Percentiles rank a stretch among this genome's conserved stretches.
Conservation (phyloP, 2,797 vertebrate genomes). For the Coluber constrictor region DNA sequence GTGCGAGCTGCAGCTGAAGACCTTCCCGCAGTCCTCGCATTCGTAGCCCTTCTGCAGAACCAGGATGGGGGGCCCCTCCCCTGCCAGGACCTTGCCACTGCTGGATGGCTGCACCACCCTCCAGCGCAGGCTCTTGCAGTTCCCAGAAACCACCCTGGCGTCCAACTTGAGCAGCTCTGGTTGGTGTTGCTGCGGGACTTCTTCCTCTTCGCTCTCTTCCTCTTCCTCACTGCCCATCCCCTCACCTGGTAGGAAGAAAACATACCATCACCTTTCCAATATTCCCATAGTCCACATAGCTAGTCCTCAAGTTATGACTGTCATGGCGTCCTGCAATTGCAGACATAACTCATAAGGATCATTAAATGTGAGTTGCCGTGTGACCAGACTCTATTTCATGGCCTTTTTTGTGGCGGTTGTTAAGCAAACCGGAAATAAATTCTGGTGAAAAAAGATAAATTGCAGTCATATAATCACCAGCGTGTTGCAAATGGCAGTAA, state of each 20-base stretch:
- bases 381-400: not conserved
- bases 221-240: not conserved
- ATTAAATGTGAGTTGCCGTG: not conserved
- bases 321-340: not conserved
- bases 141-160: accelerated
- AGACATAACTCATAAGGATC: not conserved
- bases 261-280: not conserved
- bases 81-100: not conserved
- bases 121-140: not conserved
- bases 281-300: not conserved
- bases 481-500: not conserved
- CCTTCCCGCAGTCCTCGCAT: slow-evolving; percentile 39
- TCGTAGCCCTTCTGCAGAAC: slow-evolving; percentile 30
- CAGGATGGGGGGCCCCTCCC: not conserved
- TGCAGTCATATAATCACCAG: not conserved
- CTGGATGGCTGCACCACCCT: slow-evolving; percentile 20
- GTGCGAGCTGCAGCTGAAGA: slow-evolving; percentile 63
- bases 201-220: not conserved
- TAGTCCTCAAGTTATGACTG: not conserved
- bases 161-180: not conserved
- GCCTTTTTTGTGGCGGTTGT: not conserved
- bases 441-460: not conserved
- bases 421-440: not conserved
- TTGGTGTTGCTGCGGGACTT: accelerated
- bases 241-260: not conserved